Evolutionary conservation across 1,140 invertebrate species (phyloP).

Genomic region (Venustaconcha ellipsiformis): DNA sequence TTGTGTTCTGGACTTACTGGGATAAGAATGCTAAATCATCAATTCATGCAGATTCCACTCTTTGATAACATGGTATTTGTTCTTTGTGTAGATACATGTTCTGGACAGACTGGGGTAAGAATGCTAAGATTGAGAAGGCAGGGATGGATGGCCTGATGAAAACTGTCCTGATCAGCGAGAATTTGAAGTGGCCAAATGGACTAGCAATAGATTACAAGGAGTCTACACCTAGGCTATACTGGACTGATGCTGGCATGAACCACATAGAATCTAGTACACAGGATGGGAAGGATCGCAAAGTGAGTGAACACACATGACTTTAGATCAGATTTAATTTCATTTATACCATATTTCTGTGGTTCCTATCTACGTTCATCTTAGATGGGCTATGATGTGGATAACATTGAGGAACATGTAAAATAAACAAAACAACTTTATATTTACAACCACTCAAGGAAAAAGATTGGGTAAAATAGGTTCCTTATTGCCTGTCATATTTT

Average conservation of each 20-base stretch:
- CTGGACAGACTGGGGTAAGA: conserved; percentile 99
- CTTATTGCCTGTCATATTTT: too few relatives aligned
- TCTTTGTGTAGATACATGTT: conserved; percentile 76
- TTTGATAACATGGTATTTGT: neutral
- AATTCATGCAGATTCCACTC: too few relatives aligned
- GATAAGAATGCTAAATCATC: too few relatives aligned
- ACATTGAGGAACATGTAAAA: too few relatives aligned
- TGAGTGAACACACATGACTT: conserved; percentile 39
- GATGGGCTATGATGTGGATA: too few relatives aligned
- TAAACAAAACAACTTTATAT: too few relatives aligned
- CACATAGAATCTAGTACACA: conserved; percentile 54
- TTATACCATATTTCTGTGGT: neutral
- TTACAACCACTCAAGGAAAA: too few relatives aligned
- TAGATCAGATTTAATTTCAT: neutral
- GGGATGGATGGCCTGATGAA: conserved; percentile 92
- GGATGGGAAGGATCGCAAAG: conserved; percentile 56
- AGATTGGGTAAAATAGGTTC: too few relatives aligned
- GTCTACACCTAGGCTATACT: conserved; percentile 83
- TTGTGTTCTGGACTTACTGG: too few relatives aligned
- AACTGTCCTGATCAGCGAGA: conserved; percentile 70
- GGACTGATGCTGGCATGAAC: conserved; percentile 83
- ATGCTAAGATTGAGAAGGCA: conserved; percentile 94
- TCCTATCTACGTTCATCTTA: too few relatives aligned
- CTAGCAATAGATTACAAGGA: conserved; percentile 82
- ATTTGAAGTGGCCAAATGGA: conserved; percentile 76